Evolutionary conservation across 2,797 vertebrate species (phyloP).

Genomic region (Mastacembelus armatus): DNA sequence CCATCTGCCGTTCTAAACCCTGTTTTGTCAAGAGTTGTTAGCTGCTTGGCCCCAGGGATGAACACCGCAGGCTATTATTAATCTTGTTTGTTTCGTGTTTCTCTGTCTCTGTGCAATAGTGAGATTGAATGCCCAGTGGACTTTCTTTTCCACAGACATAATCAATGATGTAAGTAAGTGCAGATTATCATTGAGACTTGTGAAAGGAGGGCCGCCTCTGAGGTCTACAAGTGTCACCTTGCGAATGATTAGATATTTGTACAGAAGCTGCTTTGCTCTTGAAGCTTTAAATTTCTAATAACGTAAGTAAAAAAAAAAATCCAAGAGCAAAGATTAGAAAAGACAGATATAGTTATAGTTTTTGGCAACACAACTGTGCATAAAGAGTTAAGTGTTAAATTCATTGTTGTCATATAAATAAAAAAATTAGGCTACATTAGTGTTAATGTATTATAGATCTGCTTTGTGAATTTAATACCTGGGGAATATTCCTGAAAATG

Average conservation of each 20-base stretch:
- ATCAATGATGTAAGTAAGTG: constrained; percentile 86
- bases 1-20: constrained; percentile 81
- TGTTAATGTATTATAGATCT: constrained; percentile 20
- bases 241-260: constrained; percentile 72
- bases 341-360: constrained; percentile 14
- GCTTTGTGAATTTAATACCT: constrained; percentile 27
- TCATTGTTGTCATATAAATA: constrained; percentile 36
- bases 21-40: constrained; percentile 87
- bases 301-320: constrained; percentile 31
- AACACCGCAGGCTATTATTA: constrained; percentile 83
- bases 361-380: neutral
- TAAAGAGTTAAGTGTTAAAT: constrained; percentile 23
- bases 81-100: constrained; percentile 83
- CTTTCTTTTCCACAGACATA: constrained; percentile 76
- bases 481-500: constrained; percentile 55
- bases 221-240: constrained; percentile 73
- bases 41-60: constrained; percentile 77
- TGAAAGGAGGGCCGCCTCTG: constrained; percentile 70
- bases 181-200: constrained; percentile 83
- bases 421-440: constrained; percentile 31
- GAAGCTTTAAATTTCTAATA: constrained; percentile 41
- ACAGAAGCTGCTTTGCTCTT: constrained; percentile 41
- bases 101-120: constrained; percentile 71
- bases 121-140: constrained; percentile 75
- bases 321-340: neutral